Percentiles rank a stretch among this genome's conserved stretches.
Evolutionary conservation across 2,113 vertebrate genomes (phyloP).

Genomic region (Takifugu flavidus): DNA sequence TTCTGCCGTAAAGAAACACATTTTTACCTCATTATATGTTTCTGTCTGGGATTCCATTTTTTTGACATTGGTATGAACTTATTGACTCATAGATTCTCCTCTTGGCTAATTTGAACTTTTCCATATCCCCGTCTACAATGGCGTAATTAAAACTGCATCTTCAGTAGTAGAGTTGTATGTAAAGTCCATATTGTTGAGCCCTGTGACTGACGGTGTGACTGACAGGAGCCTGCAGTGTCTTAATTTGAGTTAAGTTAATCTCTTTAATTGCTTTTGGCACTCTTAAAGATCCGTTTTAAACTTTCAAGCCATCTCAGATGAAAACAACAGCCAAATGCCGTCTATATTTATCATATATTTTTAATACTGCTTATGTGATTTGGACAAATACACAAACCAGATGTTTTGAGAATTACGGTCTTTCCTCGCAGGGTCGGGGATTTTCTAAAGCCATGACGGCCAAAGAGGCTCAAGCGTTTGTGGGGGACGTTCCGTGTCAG

Average conservation of each 20-base stretch:
- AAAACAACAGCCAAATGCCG: slow-evolving; percentile 11
- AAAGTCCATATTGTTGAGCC: slow-evolving; percentile 20
- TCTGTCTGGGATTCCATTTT: no score
- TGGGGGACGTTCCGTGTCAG: slow-evolving; percentile 82
- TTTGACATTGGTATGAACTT: no score
- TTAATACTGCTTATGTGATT: slow-evolving; percentile 12
- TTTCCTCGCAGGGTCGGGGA: slow-evolving; percentile 81
- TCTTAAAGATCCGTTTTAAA: slow-evolving; percentile 23
- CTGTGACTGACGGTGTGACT: slow-evolving; percentile 2
- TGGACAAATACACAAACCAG: slow-evolving; percentile 13
- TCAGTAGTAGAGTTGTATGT: slow-evolving; percentile 14
- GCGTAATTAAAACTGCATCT: slow-evolving; percentile 39
- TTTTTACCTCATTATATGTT: no score
- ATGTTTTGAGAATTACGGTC: neutral
- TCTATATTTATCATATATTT: neutral
- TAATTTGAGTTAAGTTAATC: slow-evolving; percentile 19
- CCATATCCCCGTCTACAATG: slow-evolving; percentile 20
- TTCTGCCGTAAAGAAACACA: no score
- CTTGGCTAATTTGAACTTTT: no score
- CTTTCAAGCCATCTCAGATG: slow-evolving; percentile 27
- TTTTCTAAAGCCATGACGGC: slow-evolving; percentile 92
- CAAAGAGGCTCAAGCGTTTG: slow-evolving; percentile 88
- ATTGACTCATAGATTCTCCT: no score
- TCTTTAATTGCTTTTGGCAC: slow-evolving; percentile 45
- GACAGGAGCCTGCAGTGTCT: slow-evolving; percentile 32